phyloP scores from a whole-genome alignment of 2,113 vertebrate genomes.

The Montifringilla adamsi region DNA sequence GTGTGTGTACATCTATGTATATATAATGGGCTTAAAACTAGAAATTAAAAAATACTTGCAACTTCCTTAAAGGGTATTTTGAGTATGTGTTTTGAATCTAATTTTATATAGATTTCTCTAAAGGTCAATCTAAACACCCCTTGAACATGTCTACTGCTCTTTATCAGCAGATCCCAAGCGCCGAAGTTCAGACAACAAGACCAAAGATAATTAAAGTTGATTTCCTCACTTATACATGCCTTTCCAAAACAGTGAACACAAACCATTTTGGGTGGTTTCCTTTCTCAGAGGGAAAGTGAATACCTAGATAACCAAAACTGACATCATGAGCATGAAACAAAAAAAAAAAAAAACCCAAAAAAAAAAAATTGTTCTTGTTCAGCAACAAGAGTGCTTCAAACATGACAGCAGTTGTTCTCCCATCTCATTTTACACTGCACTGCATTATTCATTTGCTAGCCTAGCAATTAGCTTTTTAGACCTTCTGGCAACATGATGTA shows the following conservation, averaged over 20 bases:
- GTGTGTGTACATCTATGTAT: rapidly evolving
- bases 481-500: not conserved
- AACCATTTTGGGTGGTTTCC: not conserved
- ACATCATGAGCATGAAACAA: not conserved
- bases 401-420: not conserved
- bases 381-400: not conserved
- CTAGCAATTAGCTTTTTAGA: not conserved
- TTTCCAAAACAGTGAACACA: not conserved
- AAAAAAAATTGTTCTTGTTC: not conserved
- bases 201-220: not conserved
- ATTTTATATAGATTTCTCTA: not conserved
- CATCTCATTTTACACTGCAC: not conserved
- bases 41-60: not conserved
- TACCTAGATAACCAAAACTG: not conserved
- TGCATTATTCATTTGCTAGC: not conserved
- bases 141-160: not conserved
- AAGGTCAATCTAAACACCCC: not conserved
- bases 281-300: not conserved
- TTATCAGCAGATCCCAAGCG: not conserved
- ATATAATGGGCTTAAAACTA: not conserved
- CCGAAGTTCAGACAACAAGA: rapidly evolving
- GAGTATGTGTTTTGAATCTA: not conserved
- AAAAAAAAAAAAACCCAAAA: not conserved
- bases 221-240: not conserved
- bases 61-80: not conserved